These are phyloP conservation scores for Acrocephalus kingi DNA, from an alignment of 2,113 vertebrate species.

Conservation along the genomic window DNA sequence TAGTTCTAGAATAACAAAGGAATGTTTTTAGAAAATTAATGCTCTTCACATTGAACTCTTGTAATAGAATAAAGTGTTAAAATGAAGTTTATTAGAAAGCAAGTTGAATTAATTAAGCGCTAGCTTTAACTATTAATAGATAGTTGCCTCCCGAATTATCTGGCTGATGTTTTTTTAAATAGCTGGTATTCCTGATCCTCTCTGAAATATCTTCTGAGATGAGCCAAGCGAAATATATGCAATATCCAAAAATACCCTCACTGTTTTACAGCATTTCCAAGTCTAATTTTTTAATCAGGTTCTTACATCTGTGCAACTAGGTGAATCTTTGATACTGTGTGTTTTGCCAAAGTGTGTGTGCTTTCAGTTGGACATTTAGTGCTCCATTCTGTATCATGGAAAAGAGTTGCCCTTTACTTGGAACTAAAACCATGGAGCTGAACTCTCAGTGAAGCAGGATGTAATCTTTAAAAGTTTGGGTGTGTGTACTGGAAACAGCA, in stretches of 20 bases:
- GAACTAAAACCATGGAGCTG: neutral
- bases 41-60: neutral
- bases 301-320: neutral
- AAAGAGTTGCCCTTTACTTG: neutral
- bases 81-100: neutral
- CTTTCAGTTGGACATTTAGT: neutral
- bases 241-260: neutral
- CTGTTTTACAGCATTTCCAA: neutral
- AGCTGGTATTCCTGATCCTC: neutral
- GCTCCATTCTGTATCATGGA: neutral
- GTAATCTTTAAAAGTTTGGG: neutral
- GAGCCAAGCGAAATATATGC: neutral
- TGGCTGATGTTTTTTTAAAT: neutral
- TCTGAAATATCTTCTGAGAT: neutral
- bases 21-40: neutral
- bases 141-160: neutral
- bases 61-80: neutral
- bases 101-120: neutral
- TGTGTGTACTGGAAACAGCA: neutral
- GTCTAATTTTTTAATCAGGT: neutral
- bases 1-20: neutral
- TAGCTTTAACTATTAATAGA: neutral
- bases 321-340: neutral
- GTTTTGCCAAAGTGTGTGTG: neutral
- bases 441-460: neutral